Evolutionary conservation across 2,888 invertebrate genomes (phyloP).

Genomic region (Eumacrocentrus americanus): DNA sequence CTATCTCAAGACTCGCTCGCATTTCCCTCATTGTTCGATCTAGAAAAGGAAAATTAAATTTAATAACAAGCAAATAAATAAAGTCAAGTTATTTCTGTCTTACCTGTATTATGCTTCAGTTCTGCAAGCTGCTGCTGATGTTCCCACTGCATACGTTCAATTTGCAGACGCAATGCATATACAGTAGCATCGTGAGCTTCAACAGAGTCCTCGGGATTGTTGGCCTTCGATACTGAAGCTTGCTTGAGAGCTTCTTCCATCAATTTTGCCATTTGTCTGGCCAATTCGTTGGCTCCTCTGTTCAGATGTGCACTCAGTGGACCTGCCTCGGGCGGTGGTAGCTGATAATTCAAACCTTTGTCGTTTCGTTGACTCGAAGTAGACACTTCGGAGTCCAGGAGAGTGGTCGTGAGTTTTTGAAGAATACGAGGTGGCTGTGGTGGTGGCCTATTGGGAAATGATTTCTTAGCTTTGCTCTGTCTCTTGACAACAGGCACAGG

Average conservation of each 20-base stretch:
- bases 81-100: constrained; percentile 26
- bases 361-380: too few species aligned
- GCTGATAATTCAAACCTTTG: constrained; percentile 39
- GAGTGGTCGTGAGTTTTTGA: constrained; percentile 29
- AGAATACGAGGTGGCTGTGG: constrained; percentile 34
- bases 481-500: constrained; percentile 31
- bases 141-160: constrained; percentile 74
- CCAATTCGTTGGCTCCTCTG: constrained; percentile 50
- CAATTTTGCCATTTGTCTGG: constrained; percentile 51
- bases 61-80: background rate
- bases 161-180: constrained; percentile 69
- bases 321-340: constrained; percentile 56
- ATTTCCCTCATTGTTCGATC: constrained; percentile 75
- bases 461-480: constrained; percentile 58
- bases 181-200: constrained; percentile 66
- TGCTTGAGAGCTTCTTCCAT: constrained; percentile 55
- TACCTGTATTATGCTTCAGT: constrained; percentile 75
- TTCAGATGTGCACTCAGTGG: constrained; percentile 52
- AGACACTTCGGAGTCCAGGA: constrained; percentile 39
- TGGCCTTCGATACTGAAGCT: constrained; percentile 34
- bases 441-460: constrained; percentile 55
- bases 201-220: constrained; percentile 33
- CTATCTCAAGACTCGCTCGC: constrained; percentile 73
- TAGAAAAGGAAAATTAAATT: background rate
- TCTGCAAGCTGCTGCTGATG: constrained; percentile 78